phyloP scores from a whole-genome alignment of 2,797 vertebrate species.

The Columba guinea region DNA sequence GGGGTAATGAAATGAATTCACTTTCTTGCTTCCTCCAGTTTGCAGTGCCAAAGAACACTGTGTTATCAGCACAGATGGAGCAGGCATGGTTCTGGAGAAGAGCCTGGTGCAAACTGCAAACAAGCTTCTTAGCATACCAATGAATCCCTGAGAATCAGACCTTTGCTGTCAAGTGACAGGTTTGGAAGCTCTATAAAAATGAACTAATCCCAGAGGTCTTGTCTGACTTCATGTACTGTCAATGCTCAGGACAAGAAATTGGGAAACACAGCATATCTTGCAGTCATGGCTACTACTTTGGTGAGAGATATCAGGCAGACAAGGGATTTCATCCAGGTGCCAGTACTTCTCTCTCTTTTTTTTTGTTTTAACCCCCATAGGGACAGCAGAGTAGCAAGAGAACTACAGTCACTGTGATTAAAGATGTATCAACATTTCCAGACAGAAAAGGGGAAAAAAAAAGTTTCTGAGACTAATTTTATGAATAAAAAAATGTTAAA shows the following conservation, averaged over 20 bases:
- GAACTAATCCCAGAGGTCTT: constrained; percentile 71
- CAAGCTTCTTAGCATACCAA: constrained; percentile 82
- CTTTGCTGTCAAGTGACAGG: constrained; percentile 76
- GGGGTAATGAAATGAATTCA: constrained; percentile 82
- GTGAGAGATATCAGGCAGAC: background rate
- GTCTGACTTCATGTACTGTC: constrained; percentile 73
- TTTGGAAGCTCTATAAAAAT: constrained; percentile 73
- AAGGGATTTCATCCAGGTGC: constrained; percentile 11
- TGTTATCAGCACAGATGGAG: constrained; percentile 85
- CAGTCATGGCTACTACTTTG: constrained; percentile 37
- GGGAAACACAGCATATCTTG: constrained; percentile 23
- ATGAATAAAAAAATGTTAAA: background rate
- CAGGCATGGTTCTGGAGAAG: constrained; percentile 81
- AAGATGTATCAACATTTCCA: background rate
- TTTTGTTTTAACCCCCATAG: background rate
- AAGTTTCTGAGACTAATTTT: background rate
- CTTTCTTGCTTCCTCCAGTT: constrained; percentile 80
- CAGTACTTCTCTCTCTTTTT: background rate
- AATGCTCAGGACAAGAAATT: constrained; percentile 57
- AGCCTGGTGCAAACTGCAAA: constrained; percentile 79
- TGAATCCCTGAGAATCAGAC: constrained; percentile 76
- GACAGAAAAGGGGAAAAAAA: background rate
- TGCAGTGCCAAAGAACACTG: constrained; percentile 83
- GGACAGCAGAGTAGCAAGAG: background rate
- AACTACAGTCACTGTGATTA: background rate